These are phyloP conservation scores for Sinhomidia bicolor DNA, from an alignment of 2,888 invertebrate species.

Conservation along the genomic window DNA sequence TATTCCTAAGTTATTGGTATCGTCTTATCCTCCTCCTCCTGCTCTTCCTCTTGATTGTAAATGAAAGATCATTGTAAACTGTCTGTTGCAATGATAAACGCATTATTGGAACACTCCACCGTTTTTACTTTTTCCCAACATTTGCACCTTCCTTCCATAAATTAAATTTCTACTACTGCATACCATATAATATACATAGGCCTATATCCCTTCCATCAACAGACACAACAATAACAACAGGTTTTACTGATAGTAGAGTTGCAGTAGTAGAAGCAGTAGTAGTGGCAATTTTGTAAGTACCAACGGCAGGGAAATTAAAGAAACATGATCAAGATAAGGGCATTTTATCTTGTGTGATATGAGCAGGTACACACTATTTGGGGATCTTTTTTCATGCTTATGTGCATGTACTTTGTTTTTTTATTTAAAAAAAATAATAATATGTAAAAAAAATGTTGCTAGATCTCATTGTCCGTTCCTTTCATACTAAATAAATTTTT, in stretches of 20 bases:
- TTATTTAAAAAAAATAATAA: background rate
- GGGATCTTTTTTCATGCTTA: background rate
- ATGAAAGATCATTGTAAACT: background rate
- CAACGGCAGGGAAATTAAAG: background rate
- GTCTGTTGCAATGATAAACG: background rate
- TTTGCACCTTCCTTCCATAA: background rate
- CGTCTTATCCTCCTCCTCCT: background rate
- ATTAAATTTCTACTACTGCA: background rate
- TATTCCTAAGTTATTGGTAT: background rate
- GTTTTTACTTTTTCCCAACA: background rate
- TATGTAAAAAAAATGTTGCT: background rate
- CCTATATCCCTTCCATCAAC: background rate
- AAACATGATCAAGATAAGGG: background rate
- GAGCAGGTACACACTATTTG: background rate
- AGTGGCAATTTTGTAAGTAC: background rate
- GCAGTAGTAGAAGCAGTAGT: too few species aligned
- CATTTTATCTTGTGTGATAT: background rate
- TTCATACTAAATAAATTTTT: background rate
- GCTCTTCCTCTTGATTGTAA: background rate
- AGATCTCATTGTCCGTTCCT: background rate
- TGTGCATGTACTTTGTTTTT: background rate
- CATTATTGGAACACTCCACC: slow-evolving; percentile 6
- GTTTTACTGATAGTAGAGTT: slow-evolving; percentile 3
- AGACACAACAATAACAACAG: slow-evolving; percentile 30
- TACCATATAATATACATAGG: background rate